phyloP scores from a whole-genome alignment of 2,797 vertebrate genomes.

The Chloroceryle amazona region DNA sequence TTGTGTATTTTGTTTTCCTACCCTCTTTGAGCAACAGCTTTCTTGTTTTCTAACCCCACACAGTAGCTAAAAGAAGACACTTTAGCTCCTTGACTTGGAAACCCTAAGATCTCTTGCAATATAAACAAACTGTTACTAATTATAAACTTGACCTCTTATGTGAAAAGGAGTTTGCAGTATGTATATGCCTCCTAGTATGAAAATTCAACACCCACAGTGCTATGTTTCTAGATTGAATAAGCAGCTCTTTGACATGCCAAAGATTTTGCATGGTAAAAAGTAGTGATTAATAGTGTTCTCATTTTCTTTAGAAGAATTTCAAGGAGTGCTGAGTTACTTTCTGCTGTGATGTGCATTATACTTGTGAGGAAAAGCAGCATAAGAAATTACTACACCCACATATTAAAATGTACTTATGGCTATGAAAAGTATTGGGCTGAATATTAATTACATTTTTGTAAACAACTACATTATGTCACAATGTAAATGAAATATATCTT shows the following conservation, averaged over 20 bases:
- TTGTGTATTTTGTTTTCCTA: neutral
- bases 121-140: neutral
- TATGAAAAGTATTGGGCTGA: neutral
- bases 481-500: neutral
- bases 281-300: neutral
- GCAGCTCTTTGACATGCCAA: neutral
- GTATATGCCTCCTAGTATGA: neutral
- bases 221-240: neutral
- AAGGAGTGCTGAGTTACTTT: neutral
- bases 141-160: neutral
- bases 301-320: neutral
- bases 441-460: neutral
- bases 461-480: neutral
- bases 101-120: neutral
- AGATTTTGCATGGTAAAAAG: neutral
- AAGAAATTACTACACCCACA: neutral
- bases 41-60: neutral
- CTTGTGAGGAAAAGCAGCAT: neutral
- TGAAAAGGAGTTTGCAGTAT: neutral
- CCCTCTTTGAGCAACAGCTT: neutral
- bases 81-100: neutral
- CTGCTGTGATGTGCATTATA: neutral
- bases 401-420: neutral
- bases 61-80: neutral
- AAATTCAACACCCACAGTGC: neutral